Conservation (phyloP, 1,140 invertebrate species). For the Cotesia typhae region DNA sequence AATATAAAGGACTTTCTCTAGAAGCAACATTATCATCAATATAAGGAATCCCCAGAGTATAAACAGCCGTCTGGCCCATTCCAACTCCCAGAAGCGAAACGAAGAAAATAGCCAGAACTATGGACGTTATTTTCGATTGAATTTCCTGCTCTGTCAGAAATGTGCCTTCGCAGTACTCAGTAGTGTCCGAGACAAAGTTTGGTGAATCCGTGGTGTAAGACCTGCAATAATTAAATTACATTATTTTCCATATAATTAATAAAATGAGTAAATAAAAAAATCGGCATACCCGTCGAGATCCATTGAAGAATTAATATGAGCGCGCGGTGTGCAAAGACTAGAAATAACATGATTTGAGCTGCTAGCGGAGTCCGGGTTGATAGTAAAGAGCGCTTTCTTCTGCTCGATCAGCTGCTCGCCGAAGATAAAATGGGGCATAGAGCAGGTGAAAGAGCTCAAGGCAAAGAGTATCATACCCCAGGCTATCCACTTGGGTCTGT, state of each 20-base stretch:
- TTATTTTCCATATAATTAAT: no score
- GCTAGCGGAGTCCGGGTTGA: slow-evolving; percentile 40
- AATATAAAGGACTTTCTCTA: slow-evolving; percentile 91
- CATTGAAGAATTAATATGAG: slow-evolving; percentile 46
- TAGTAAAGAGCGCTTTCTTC: slow-evolving; percentile 69
- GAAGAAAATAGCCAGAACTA: slow-evolving; percentile 87
- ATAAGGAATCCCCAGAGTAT: slow-evolving; percentile 92
- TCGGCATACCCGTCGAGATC: slow-evolving; percentile 46
- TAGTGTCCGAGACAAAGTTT: slow-evolving; percentile 44
- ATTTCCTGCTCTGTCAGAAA: slow-evolving; percentile 70
- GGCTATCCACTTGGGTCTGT: slow-evolving; percentile 95
- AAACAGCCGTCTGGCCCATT: slow-evolving; percentile 91
- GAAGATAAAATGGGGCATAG: slow-evolving; percentile 83
- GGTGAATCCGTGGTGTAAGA: slow-evolving; percentile 40
- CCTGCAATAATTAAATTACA: slow-evolving; percentile 14
- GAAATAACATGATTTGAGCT: slow-evolving; percentile 47
- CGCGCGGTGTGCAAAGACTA: slow-evolving; percentile 58
- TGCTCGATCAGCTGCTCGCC: slow-evolving; percentile 76
- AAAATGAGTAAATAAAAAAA: slow-evolving; percentile 9
- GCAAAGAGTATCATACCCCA: slow-evolving; percentile 92
- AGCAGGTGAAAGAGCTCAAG: slow-evolving; percentile 85
- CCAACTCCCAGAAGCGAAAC: slow-evolving; percentile 88
- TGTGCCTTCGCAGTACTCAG: slow-evolving; percentile 68
- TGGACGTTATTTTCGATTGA: slow-evolving; percentile 79
- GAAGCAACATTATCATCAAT: slow-evolving; percentile 94